Conservation (phyloP, 2,113 vertebrate species). For the Nanger granti region DNA sequence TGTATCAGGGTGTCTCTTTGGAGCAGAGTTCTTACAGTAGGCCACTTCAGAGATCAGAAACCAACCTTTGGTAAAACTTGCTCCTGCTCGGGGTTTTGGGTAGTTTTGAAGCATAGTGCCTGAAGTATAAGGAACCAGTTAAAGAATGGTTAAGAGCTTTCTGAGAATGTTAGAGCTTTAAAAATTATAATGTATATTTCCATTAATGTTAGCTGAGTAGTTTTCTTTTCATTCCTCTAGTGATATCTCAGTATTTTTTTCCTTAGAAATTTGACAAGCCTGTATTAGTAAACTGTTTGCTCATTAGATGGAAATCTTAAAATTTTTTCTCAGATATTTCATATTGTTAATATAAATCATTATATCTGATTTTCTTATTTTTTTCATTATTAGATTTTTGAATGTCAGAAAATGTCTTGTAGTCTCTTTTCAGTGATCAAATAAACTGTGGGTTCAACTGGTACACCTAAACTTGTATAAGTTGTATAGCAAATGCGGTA, state of each 20-base stretch:
- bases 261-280: background rate
- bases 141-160: background rate
- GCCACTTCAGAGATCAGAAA: background rate
- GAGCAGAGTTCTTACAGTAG: background rate
- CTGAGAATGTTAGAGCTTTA: background rate
- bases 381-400: constrained; percentile 28
- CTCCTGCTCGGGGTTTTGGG: background rate
- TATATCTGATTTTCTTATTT: background rate
- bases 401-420: background rate
- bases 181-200: background rate
- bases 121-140: background rate
- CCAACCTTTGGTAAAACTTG: background rate
- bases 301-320: background rate
- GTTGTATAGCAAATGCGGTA: background rate
- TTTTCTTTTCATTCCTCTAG: background rate
- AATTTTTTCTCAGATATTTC: background rate
- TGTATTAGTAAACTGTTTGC: background rate
- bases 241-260: background rate
- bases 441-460: background rate
- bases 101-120: background rate
- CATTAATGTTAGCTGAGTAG: background rate
- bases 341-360: background rate
- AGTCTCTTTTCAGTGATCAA: background rate
- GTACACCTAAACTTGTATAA: background rate
- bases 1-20: background rate